Evolutionary conservation across 1,140 invertebrate species (phyloP).

Genomic region (Panagrolaimus sp.): DNA sequence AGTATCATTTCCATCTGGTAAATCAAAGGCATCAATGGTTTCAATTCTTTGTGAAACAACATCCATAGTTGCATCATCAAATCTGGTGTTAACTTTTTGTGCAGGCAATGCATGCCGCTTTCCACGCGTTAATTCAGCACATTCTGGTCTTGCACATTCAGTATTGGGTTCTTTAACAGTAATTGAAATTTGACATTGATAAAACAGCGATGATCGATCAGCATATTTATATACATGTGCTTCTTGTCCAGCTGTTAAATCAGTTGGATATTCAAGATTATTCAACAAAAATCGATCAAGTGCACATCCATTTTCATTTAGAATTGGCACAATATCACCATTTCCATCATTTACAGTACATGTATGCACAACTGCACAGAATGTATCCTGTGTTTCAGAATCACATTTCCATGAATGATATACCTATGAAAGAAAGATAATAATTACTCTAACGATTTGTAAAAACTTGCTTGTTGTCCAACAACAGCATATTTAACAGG

Average conservation of each 20-base stretch:
- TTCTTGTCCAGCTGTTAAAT: slow-evolving; percentile 50
- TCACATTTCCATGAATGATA: slow-evolving; percentile 56
- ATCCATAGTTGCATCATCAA: slow-evolving; percentile 3
- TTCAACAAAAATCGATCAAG: slow-evolving; percentile 45
- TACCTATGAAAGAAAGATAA: slow-evolving; percentile 18
- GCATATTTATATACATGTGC: slow-evolving; percentile 54
- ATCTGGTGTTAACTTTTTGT: too few species aligned
- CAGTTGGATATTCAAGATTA: slow-evolving; percentile 47
- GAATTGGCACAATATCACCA: slow-evolving; percentile 44
- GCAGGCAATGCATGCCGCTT: too few species aligned
- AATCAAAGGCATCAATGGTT: slow-evolving; percentile 17
- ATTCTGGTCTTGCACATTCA: slow-evolving; percentile 44
- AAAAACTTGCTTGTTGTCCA: slow-evolving; percentile 48
- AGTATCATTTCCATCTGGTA: not conserved
- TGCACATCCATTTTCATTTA: slow-evolving; percentile 48
- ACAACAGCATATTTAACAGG: slow-evolving; percentile 39
- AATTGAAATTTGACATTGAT: slow-evolving; percentile 50
- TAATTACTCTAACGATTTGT: not conserved
- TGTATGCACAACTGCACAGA: slow-evolving; percentile 47
- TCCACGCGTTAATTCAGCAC: slow-evolving; percentile 31
- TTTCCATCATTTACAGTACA: slow-evolving; percentile 52
- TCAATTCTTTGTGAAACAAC: slow-evolving; percentile 21
- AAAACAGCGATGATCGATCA: slow-evolving; percentile 43
- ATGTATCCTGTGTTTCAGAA: slow-evolving; percentile 46
- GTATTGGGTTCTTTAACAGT: slow-evolving; percentile 45